Base-by-base conservation (phyloP, 2,888 invertebrate genomes). In the Smittia sp. region DNA sequence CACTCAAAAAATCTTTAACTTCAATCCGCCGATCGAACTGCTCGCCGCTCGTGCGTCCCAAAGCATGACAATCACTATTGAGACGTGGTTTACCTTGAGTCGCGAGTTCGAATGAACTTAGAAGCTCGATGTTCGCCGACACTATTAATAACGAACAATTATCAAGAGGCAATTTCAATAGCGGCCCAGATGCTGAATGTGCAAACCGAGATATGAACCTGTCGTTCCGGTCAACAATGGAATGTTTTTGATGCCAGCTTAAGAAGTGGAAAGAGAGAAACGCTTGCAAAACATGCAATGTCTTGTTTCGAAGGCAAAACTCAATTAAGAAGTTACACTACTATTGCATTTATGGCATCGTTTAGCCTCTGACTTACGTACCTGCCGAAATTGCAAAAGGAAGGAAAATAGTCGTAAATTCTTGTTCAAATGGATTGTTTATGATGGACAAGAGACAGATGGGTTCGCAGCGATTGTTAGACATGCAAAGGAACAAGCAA, bases 381-480 rank as follows among this genome's bases (percentile, higher is more conserved):
- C 4, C 4, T 46, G 20, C 9, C 58, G 20, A 18, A 7, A 58
- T 2, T 20, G 9, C 58, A 4, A 58, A 54, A 69, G 69, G 69
- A 69, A 69, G 54, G 69, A 69, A 67, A 67, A 22, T 20, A n/a
- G 69, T 22, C 41, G 41, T 69, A 69, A 69, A 69, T 67, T 46
- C 32, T 54, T 46, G 54, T 46, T 41, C 46, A 68, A 68, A 68
- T 68, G 68, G 68, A 68, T 65, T 24, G n/a, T 32, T 27, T 15
- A 65, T 46, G 46, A 68, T 68, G 68, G 41, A 58, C 24, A 7
- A 52, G 15, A 68, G 67, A 68, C 68, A 68, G 39, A 41, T 68
- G 68, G 41, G 68, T 32, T 25, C 9, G 15, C 20, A 38, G 38
- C 38, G 27, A 22, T n/a, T n/a, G n/a, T 67, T 22, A 67, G 41